Conservation (phyloP, 64 coral and sea anemone species). For the Montipora capricornis region DNA sequence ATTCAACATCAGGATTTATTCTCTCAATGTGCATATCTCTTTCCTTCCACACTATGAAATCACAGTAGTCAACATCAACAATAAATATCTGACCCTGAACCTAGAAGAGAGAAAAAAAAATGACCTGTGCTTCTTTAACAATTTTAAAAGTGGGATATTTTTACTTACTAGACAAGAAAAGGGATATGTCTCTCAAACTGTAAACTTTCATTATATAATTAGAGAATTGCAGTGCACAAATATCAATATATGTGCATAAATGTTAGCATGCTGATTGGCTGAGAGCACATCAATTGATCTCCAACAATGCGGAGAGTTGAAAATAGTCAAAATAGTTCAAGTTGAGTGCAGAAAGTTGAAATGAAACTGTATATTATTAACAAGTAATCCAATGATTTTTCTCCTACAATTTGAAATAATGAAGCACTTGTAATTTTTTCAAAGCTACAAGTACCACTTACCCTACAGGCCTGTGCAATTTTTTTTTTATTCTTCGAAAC, state of each 20-base stretch:
- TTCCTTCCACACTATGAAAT: slow-evolving; percentile 51
- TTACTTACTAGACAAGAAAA: not conserved
- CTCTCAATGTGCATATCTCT: slow-evolving; percentile 56
- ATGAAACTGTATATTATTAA: too few species aligned
- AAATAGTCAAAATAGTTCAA: too few species aligned
- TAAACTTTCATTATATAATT: too few species aligned
- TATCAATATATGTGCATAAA: too few species aligned
- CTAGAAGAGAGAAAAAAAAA: not conserved
- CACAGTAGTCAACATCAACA: slow-evolving; percentile 63
- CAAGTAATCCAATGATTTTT: too few species aligned
- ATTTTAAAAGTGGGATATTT: not conserved
- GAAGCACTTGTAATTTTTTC: not conserved
- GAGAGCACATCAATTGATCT: too few species aligned
- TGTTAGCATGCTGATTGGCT: too few species aligned
- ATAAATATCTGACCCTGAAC: slow-evolving; percentile 50
- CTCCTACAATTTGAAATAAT: not conserved
- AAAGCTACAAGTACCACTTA: slow-evolving; percentile 3
- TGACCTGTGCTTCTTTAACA: not conserved
- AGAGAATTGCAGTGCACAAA: too few species aligned
- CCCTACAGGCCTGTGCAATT: not conserved
- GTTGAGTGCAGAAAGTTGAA: too few species aligned
- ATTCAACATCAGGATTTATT: slow-evolving; percentile 33
- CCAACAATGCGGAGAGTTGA: too few species aligned
- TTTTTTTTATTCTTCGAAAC: too few species aligned
- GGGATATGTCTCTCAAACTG: not conserved